Evolutionary conservation across 2,797 vertebrate genomes (phyloP), one percentile per base, ranked within the genome.

Genomic region (Acestrorhynchus altus): DNA sequence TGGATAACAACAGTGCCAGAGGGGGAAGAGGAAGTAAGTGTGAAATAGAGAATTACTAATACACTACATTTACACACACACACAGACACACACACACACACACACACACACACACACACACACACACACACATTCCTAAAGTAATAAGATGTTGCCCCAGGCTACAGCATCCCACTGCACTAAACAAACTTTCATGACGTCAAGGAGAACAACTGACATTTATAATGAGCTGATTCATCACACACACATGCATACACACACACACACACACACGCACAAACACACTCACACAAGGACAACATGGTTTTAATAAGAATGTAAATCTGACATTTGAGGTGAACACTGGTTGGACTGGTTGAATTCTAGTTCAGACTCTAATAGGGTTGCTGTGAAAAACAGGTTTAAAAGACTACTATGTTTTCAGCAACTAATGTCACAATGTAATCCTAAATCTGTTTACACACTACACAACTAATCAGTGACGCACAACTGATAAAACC

Each of bases 141-240:
- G 71, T 73, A 75, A 75, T 77, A 73, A 82, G 77, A 73, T 71
- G 42, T 64, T 81, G 72, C 72, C 64, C 56, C 28, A 28, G 40
- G 68, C 70, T 44, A 56, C 66, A 80, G 15, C 80, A 80, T 82
- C 77, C 78, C 63, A 84, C 78, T 44, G 56, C 68, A 78, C 44
- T 74, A 24, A 82, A 76, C 74, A 84, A 82, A 75, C 79, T 59
- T 72, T 61, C 56, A 54, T 78, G 76, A 72, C 20, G 56, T 80
- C 76, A 84, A 57, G 46, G 26, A 31, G 24, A 60, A 4, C 15
- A 18, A 9, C 28, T 74, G 47, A 70, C 68, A 46, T 67, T 60
- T 66, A 56, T 69, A 71, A 52, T 52, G 11, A 82, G 67, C 52
- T 74, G 70, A 77, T 74, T 77, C 77, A 79, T 76, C 56, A 52